Evolutionary conservation across 2,888 invertebrate genomes (phyloP).

Genomic region (Nasonovia ribisnigri): DNA sequence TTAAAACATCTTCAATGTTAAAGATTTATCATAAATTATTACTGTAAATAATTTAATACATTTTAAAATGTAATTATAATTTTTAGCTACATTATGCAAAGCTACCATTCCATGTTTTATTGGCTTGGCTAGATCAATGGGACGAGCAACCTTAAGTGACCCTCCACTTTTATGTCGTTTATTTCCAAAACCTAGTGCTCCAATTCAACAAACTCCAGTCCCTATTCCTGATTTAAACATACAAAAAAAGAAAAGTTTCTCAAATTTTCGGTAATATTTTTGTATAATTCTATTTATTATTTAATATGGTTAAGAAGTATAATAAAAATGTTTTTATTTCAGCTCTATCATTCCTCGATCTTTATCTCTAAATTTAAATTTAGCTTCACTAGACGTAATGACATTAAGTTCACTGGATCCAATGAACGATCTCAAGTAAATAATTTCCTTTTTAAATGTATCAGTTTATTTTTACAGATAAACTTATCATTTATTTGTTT

Average conservation of each 20-base stretch:
- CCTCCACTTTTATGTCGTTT: constrained; percentile 86
- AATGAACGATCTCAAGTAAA: constrained; percentile 68
- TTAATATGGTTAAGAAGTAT: background rate
- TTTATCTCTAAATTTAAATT: constrained; percentile 84
- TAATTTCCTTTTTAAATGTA: background rate
- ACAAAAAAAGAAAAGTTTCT: constrained; percentile 71
- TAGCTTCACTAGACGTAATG: constrained; percentile 71
- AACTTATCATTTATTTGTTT: background rate
- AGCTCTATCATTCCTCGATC: constrained; percentile 93
- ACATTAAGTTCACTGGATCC: constrained; percentile 69
- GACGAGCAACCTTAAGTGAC: constrained; percentile 84
- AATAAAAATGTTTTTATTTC: constrained; percentile 68
- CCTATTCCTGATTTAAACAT: constrained; percentile 68
- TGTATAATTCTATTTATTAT: background rate
- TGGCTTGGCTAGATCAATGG: constrained; percentile 91
- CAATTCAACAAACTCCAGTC: constrained; percentile 71
- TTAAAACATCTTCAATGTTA: background rate
- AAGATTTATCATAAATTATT: background rate
- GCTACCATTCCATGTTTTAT: constrained; percentile 88
- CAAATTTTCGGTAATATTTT: constrained; percentile 69
- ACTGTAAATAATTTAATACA: background rate
- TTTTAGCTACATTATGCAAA: constrained; percentile 82
- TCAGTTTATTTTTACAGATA: background rate
- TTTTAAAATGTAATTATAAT: background rate
- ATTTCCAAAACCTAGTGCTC: constrained; percentile 84